Conservation (phyloP, 2,888 invertebrate species). For the Tetropium fuscum region DNA sequence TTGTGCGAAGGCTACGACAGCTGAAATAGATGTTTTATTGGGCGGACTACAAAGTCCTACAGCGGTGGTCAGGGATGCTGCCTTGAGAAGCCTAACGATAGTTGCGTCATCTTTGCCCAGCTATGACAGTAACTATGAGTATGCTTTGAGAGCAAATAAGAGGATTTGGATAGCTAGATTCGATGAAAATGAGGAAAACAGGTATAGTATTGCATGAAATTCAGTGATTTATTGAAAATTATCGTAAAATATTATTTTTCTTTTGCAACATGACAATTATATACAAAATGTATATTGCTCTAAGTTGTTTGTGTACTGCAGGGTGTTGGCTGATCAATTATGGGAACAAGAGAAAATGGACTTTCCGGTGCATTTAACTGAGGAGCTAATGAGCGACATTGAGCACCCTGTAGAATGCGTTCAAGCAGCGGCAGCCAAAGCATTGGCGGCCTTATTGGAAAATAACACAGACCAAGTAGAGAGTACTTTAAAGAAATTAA, state of each 20-base stretch:
- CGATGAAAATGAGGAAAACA: conserved; percentile 83
- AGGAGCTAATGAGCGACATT: conserved; percentile 75
- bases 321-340: conserved; percentile 72
- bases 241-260: neutral
- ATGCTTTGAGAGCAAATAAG: conserved; percentile 73
- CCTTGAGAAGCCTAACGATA: conserved; percentile 78
- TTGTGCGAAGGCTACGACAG: conserved; percentile 72
- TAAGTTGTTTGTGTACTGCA: conserved; percentile 39
- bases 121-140: conserved; percentile 70
- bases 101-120: conserved; percentile 74
- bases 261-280: neutral
- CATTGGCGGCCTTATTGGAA: conserved; percentile 78
- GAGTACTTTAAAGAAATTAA: conserved; percentile 73
- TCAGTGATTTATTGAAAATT: neutral
- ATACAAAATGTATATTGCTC: neutral
- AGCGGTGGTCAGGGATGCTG: conserved; percentile 82
- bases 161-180: conserved; percentile 87
- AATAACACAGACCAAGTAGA: conserved; percentile 69
- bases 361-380: conserved; percentile 68
- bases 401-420: conserved; percentile 86
- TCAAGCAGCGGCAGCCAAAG: conserved; percentile 85
- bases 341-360: conserved; percentile 72
- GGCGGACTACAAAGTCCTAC: conserved; percentile 81
- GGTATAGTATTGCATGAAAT: conserved; percentile 56
- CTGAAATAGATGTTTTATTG: conserved; percentile 83